Evolutionary conservation across 2,113 vertebrate species (phyloP).

Genomic region (Chaetura pelagica): DNA sequence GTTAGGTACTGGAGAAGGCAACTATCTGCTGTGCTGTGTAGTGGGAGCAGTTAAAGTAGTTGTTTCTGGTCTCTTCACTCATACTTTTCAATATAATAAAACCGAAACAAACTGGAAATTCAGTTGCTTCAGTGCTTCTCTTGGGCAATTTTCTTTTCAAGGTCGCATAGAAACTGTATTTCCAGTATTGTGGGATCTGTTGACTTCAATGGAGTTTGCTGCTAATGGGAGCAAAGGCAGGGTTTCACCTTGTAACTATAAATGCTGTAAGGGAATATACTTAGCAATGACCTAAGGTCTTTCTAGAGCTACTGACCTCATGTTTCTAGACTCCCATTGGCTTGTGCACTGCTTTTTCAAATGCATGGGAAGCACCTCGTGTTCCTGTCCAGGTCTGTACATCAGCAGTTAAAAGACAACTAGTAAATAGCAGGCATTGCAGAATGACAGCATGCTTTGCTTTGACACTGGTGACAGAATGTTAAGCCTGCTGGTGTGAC

Average conservation of each 20-base stretch:
- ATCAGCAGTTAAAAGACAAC: constrained; percentile 10
- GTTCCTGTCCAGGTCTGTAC: background rate
- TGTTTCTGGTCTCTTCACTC: background rate
- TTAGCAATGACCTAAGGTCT: constrained; percentile 71
- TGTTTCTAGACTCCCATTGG: background rate
- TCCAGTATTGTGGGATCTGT: background rate
- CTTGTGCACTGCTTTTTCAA: background rate
- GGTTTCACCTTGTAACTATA: background rate
- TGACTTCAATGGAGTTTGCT: background rate
- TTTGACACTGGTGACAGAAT: background rate
- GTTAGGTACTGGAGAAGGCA: background rate
- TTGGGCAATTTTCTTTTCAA: constrained; percentile 11
- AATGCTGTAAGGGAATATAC: constrained; percentile 26
- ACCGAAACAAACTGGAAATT: background rate
- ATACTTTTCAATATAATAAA: background rate
- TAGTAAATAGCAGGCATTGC: constrained; percentile 35
- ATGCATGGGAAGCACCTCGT: constrained; percentile 31
- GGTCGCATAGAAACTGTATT: background rate
- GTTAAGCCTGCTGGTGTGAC: background rate
- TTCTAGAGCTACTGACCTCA: constrained; percentile 29
- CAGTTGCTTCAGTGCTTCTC: background rate
- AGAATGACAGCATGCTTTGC: constrained; percentile 8
- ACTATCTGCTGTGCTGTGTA: background rate
- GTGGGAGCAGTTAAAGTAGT: constrained; percentile 6
- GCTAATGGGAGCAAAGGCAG: background rate